A percentile compares a stretch with the other conserved stretches of the same genome.
Evolutionary conservation across 1,140 invertebrate species (phyloP).

Genomic region (Apis cerana): DNA sequence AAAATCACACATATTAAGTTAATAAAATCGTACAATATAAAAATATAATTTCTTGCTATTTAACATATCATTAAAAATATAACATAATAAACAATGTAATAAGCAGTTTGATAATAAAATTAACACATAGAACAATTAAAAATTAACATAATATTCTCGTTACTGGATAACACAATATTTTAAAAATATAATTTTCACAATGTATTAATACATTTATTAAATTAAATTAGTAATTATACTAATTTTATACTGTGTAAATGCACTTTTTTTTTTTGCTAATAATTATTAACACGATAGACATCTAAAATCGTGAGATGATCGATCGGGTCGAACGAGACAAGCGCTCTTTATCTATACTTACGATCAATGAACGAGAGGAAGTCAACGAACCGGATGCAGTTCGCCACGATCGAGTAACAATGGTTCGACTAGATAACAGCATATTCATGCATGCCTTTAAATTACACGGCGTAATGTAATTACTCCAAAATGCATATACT

Average conservation of each 20-base stretch:
- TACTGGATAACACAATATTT: too few relatives aligned
- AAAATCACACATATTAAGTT: too few relatives aligned
- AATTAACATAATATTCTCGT: too few relatives aligned
- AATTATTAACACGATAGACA: background rate
- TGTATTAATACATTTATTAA: background rate
- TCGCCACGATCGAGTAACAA: constrained; percentile 13
- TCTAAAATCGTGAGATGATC: background rate
- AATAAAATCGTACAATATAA: too few relatives aligned
- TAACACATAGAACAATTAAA: too few relatives aligned
- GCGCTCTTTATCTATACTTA: constrained; percentile 1
- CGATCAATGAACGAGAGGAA: background rate
- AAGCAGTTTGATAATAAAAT: too few relatives aligned
- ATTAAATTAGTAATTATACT: background rate
- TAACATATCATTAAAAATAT: too few relatives aligned
- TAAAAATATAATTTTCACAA: too few relatives aligned
- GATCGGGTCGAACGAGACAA: background rate
- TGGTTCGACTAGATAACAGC: background rate
- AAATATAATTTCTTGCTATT: too few relatives aligned
- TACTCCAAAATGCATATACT: background rate
- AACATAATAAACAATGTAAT: too few relatives aligned
- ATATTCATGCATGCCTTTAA: constrained; percentile 6
- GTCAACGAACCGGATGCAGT: constrained; percentile 27
- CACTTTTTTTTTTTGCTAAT: background rate
- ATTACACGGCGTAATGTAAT: constrained; percentile 15
- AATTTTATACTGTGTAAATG: background rate